Conservation (phyloP, 2,113 vertebrate genomes). For the Prinia subflava region DNA sequence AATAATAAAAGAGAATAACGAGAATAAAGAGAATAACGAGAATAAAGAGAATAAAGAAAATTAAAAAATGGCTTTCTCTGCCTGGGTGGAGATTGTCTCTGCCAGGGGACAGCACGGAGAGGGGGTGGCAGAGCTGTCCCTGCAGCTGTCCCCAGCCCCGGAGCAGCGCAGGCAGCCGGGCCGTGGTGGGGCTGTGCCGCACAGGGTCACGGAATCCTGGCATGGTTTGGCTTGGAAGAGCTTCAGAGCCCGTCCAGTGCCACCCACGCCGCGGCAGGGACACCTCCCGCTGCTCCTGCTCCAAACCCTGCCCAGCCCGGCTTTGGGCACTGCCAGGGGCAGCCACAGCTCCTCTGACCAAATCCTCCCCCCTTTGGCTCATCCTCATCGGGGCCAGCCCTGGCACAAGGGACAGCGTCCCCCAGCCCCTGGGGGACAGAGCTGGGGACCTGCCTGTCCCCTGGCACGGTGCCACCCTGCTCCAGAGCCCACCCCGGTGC, state of each 20-base stretch:
- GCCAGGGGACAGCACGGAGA: too few species aligned
- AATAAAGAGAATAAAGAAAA: neutral
- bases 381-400: neutral
- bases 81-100: too few species aligned
- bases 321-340: neutral
- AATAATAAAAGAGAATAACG: neutral
- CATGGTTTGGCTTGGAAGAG: neutral
- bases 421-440: too few species aligned
- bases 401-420: neutral
- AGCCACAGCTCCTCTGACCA: neutral
- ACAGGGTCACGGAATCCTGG: neutral
- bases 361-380: neutral
- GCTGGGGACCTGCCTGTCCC: neutral
- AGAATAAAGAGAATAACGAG: too few species aligned
- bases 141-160: neutral
- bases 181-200: fast-evolving
- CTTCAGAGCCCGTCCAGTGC: neutral
- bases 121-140: neutral
- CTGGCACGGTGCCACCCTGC: neutral
- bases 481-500: neutral
- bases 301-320: neutral
- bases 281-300: neutral
- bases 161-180: neutral
- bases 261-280: neutral
- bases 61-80: too few species aligned